Percentiles rank a stretch among this genome's conserved stretches.
phyloP scores from a whole-genome alignment of 2,113 vertebrate genomes.

The Trematocara variabile region DNA sequence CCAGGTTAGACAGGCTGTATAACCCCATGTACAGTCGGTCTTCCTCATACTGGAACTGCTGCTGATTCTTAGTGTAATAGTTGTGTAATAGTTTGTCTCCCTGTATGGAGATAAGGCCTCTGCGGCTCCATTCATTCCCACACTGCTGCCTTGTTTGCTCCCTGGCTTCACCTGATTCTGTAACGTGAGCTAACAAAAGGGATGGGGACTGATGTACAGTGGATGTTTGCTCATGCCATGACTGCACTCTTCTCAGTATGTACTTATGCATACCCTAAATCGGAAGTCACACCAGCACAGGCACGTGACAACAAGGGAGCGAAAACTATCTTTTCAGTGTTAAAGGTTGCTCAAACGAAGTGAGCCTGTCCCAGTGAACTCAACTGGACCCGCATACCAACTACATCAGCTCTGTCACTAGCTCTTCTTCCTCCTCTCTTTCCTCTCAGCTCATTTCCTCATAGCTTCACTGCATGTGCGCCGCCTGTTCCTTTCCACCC shows the following conservation, averaged over 20 bases:
- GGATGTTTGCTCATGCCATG: not conserved
- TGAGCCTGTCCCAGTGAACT: not conserved
- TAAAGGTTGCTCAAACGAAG: not conserved
- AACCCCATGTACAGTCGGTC: not conserved
- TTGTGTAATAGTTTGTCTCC: not conserved
- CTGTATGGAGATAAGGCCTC: not conserved
- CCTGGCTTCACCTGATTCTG: not conserved
- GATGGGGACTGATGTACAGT: not conserved
- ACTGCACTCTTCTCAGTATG: not conserved
- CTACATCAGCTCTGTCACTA: not conserved
- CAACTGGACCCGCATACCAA: not conserved
- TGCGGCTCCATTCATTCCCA: not conserved
- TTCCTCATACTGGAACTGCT: not conserved
- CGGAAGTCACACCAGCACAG: not conserved
- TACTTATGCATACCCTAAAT: not conserved
- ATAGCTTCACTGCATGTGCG: slow-evolving; percentile 2
- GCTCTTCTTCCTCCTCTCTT: not conserved
- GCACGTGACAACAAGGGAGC: not conserved
- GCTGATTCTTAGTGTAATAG: not conserved
- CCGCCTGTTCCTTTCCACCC: slow-evolving; percentile 14
- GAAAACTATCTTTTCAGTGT: not conserved
- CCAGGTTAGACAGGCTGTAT: not conserved
- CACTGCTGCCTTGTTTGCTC: slow-evolving; percentile 12
- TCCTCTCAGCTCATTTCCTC: slow-evolving; percentile 27
- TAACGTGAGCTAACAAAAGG: not conserved